Conservation (phyloP, 2,797 vertebrate genomes). For the Morelia viridis region DNA sequence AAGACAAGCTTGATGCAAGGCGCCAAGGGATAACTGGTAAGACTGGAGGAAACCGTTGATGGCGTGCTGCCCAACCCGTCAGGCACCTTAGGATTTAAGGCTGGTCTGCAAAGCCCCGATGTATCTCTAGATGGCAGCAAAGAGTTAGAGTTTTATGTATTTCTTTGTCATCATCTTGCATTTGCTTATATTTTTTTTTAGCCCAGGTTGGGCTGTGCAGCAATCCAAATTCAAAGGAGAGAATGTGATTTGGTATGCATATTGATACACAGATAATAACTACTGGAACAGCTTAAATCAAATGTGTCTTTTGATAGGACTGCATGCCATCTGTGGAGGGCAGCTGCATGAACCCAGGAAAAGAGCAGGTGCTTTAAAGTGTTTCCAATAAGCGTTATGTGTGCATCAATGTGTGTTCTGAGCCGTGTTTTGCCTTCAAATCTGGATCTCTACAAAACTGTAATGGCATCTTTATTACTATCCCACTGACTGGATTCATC, state of each 20-base stretch:
- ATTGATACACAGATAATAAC: not conserved
- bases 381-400: not conserved
- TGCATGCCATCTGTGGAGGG: not conserved
- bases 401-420: not conserved
- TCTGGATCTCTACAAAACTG: not conserved
- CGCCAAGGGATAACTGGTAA: not conserved
- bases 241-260: not conserved
- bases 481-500: not conserved
- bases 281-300: not conserved
- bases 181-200: not conserved
- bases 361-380: not conserved
- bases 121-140: not conserved
- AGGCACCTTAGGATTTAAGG: not conserved
- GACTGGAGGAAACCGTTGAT: not conserved
- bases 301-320: not conserved
- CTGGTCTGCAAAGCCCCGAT: not conserved
- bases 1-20: not conserved
- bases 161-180: not conserved
- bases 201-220: not conserved
- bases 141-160: not conserved
- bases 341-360: not conserved
- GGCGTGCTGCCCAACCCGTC: not conserved
- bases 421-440: not conserved
- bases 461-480: not conserved
- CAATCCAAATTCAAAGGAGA: not conserved